These are phyloP conservation scores for Thereva unica DNA, from an alignment of 2,888 invertebrate species.

Conservation along the genomic window DNA sequence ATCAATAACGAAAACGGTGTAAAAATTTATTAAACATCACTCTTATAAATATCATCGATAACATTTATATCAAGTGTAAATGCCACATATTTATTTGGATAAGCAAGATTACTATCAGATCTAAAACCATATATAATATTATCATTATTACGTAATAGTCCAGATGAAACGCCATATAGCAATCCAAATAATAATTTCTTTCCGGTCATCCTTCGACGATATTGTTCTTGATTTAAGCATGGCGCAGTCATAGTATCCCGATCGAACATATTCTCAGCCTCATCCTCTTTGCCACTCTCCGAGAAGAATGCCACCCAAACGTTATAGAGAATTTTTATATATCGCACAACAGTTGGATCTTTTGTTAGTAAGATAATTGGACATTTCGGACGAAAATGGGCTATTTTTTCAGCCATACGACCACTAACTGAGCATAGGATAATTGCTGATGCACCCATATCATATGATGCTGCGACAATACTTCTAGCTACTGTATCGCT, in stretches of 20 bases:
- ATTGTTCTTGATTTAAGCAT: not conserved
- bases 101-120: slow-evolving; percentile 17
- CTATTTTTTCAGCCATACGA: slow-evolving; percentile 51
- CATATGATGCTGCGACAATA: slow-evolving; percentile 48
- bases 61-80: slow-evolving; percentile 10
- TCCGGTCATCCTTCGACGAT: not conserved
- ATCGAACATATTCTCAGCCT: too few species aligned
- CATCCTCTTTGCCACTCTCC: not conserved
- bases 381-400: slow-evolving; percentile 51
- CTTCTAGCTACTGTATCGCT: slow-evolving; percentile 44
- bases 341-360: slow-evolving; percentile 48
- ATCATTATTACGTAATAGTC: not conserved
- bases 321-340: slow-evolving; percentile 49
- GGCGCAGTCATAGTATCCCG: not conserved
- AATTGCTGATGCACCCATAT: slow-evolving; percentile 49
- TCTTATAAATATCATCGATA: not conserved
- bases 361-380: slow-evolving; percentile 51
- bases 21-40: too few species aligned
- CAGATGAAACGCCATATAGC: not conserved
- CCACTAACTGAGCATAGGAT: slow-evolving; percentile 49
- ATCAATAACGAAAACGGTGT: too few species aligned
- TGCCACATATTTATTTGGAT: slow-evolving; percentile 30
- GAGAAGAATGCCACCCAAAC: slow-evolving; percentile 34
- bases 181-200: slow-evolving; percentile 19
- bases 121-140: slow-evolving; percentile 7